These are phyloP conservation scores for Patella pellucida DNA, from an alignment of 2,888 invertebrate species.

Conservation along the genomic window DNA sequence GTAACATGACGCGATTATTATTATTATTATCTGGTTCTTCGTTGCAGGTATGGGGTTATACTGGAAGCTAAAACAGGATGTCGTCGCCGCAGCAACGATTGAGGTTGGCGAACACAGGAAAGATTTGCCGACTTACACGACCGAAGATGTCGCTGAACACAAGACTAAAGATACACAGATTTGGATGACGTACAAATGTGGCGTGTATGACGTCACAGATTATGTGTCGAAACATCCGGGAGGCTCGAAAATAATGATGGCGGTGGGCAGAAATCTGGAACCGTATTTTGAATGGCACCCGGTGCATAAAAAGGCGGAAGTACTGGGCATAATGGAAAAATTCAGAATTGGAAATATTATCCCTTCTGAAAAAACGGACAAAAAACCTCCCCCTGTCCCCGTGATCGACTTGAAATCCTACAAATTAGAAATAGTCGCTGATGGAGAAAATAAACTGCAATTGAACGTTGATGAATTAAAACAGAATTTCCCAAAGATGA, in stretches of 20 bases:
- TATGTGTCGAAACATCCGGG: conserved; percentile 89
- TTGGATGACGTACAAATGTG: conserved; percentile 75
- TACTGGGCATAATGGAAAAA: conserved; percentile 83
- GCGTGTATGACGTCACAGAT: conserved; percentile 95
- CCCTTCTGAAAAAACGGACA: conserved; percentile 75
- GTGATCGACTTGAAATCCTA: conserved; percentile 75
- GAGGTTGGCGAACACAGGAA: conserved; percentile 40
- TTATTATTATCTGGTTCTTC: no score
- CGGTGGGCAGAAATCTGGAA: conserved; percentile 92
- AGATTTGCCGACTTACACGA: conserved; percentile 58
- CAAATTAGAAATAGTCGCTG: conserved; percentile 79
- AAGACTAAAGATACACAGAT: conserved; percentile 75
- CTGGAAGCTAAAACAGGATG: conserved; percentile 14
- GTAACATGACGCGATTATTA: no score
- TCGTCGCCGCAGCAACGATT: conserved; percentile 20
- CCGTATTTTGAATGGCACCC: conserved; percentile 85
- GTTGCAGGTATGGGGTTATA: conserved; percentile 19
- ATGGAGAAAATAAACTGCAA: neutral
- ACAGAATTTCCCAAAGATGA: conserved; percentile 78
- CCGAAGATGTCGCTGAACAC: conserved; percentile 83
- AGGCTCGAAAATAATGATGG: conserved; percentile 89
- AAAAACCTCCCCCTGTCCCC: conserved; percentile 86
- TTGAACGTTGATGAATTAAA: conserved; percentile 76
- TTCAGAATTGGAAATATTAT: conserved; percentile 89
- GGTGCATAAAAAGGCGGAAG: conserved; percentile 74